Conservation (phyloP, 2,113 vertebrate genomes). For the Mesitornis unicolor region DNA sequence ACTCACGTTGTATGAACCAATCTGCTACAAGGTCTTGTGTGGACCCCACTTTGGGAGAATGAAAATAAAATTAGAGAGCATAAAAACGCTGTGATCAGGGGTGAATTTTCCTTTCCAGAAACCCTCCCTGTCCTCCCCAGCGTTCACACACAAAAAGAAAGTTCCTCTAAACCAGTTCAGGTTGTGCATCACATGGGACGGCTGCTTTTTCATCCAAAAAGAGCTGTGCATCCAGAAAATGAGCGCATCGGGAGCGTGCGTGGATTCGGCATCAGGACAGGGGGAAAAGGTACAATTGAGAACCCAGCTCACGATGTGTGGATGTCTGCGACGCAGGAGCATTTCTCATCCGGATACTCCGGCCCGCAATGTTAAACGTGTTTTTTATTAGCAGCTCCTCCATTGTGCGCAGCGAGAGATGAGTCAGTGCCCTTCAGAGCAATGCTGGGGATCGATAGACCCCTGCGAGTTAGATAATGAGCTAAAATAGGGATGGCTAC, state of each 20-base stretch:
- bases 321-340: neutral
- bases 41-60: neutral
- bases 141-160: fast-evolving
- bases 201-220: too few relatives aligned
- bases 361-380: neutral
- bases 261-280: fast-evolving
- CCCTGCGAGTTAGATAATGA: neutral
- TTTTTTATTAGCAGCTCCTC: slow-evolving; percentile 20
- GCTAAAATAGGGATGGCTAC: neutral
- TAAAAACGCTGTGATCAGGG: fast-evolving
- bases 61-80: too few relatives aligned
- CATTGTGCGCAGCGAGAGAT: neutral
- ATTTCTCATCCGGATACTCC: neutral
- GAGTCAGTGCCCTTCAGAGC: slow-evolving; percentile 50
- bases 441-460: slow-evolving; percentile 6
- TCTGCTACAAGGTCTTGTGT: neutral
- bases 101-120: neutral
- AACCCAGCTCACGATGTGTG: neutral
- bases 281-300: neutral
- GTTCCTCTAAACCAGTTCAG: neutral
- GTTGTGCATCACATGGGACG: fast-evolving
- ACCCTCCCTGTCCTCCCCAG: neutral
- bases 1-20: neutral
- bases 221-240: too few relatives aligned
- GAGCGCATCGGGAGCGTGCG: fast-evolving